A percentile compares a stretch with the other conserved stretches of the same genome.
Evolutionary conservation across 1,140 invertebrate genomes (phyloP).

Genomic region (Lepidotrigona ventralis): DNA sequence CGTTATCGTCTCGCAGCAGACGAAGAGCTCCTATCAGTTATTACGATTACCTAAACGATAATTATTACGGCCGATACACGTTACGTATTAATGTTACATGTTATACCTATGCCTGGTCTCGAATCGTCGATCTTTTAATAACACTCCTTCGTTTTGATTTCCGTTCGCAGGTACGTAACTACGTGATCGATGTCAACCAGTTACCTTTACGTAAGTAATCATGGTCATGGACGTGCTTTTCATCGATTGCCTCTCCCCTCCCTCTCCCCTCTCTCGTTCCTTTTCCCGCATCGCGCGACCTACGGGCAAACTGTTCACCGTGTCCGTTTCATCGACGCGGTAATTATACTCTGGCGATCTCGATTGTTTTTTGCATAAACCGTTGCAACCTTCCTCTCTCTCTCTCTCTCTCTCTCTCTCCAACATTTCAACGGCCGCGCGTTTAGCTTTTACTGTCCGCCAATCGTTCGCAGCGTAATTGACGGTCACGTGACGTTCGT

Average conservation of each 20-base stretch:
- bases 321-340: neutral
- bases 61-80: neutral
- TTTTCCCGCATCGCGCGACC: neutral
- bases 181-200: neutral
- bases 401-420: too few relatives aligned
- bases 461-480: too few relatives aligned
- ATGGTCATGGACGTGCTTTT: neutral
- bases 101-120: neutral
- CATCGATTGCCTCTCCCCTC: neutral
- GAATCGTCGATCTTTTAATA: neutral
- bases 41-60: neutral
- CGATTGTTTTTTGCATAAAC: neutral
- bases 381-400: too few relatives aligned
- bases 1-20: neutral
- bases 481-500: too few relatives aligned
- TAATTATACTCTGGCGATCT: neutral
- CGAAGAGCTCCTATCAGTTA: neutral
- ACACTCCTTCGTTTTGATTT: slow-evolving; percentile 16
- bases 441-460: too few relatives aligned
- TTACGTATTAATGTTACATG: neutral
- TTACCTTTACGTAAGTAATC: slow-evolving; percentile 22
- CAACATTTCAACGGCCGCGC: too few relatives aligned
- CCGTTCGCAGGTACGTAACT: slow-evolving; percentile 46
- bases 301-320: too few relatives aligned
- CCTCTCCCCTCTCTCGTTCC: neutral